phyloP scores from a whole-genome alignment of 2,888 invertebrate genomes.

The Tineola bisselliella region DNA sequence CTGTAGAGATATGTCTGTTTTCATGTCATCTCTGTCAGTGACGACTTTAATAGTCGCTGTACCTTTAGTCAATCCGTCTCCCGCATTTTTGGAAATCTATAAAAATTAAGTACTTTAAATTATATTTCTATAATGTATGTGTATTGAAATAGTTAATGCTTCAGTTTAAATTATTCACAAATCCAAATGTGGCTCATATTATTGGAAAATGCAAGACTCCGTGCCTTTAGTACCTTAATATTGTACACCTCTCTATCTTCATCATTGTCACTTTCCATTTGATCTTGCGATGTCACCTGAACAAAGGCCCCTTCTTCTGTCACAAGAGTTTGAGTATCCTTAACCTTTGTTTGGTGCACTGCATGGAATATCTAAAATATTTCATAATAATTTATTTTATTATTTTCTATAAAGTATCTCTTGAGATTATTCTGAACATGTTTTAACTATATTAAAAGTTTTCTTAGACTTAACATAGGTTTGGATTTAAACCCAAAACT shows the following conservation, averaged over 20 bases:
- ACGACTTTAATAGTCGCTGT: background rate
- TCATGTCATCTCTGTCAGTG: background rate
- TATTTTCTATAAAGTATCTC: too few relatives aligned
- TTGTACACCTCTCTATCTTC: constrained; percentile 46
- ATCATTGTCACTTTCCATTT: constrained; percentile 40
- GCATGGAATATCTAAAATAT: background rate
- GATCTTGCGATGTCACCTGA: constrained; percentile 44
- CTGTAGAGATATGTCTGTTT: background rate
- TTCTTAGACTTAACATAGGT: too few relatives aligned
- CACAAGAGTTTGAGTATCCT: constrained; percentile 29
- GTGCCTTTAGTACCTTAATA: constrained; percentile 52
- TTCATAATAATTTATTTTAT: background rate
- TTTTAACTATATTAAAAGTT: too few relatives aligned
- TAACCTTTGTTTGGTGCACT: background rate
- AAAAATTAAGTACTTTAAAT: background rate
- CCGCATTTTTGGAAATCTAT: background rate
- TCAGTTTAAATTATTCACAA: too few relatives aligned
- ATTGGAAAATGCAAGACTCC: too few relatives aligned
- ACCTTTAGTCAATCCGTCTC: background rate
- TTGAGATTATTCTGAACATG: too few relatives aligned
- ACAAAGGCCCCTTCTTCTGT: constrained; percentile 44
- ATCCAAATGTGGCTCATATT: too few relatives aligned
- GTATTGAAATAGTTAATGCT: too few relatives aligned
- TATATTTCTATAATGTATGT: background rate
- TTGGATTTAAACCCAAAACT: too few relatives aligned